These are phyloP conservation scores for Drosophila lutescens DNA, from an alignment of 2,888 invertebrate species.

Conservation along the genomic window DNA sequence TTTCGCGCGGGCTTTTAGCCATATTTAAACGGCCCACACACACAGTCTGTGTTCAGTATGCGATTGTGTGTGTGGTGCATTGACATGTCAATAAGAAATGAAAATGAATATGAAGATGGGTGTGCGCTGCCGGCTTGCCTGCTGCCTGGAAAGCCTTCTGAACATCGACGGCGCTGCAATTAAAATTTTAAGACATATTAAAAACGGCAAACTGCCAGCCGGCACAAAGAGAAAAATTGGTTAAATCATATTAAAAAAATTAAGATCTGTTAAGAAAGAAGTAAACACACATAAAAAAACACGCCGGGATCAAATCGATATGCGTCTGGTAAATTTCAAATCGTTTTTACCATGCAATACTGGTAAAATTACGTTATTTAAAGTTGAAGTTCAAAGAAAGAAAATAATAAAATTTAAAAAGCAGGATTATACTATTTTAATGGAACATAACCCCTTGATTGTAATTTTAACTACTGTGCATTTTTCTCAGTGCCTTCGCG, in stretches of 20 bases:
- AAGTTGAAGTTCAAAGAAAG: too few species aligned
- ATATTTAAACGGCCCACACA: conserved; percentile 42
- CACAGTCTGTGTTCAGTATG: background rate
- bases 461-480: background rate
- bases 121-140: conserved; percentile 20
- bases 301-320: too few species aligned
- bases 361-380: too few species aligned
- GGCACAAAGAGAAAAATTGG: background rate
- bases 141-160: conserved; percentile 11
- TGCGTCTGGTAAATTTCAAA: too few species aligned
- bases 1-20: conserved; percentile 46
- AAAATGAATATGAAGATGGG: conserved; percentile 40
- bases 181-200: conserved; percentile 77
- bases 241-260: too few species aligned
- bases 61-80: conserved; percentile 45
- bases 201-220: conserved; percentile 54
- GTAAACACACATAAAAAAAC: too few species aligned
- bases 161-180: conserved; percentile 59
- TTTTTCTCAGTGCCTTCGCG: conserved; percentile 7
- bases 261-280: too few species aligned
- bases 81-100: conserved; percentile 70
- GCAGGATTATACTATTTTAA: too few species aligned
- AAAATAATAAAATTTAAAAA: too few species aligned
- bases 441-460: background rate
- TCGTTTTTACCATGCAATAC: too few species aligned